These are phyloP conservation scores for Bactericera cockerelli DNA, from an alignment of 1,140 invertebrate genomes.

Conservation along the genomic window DNA sequence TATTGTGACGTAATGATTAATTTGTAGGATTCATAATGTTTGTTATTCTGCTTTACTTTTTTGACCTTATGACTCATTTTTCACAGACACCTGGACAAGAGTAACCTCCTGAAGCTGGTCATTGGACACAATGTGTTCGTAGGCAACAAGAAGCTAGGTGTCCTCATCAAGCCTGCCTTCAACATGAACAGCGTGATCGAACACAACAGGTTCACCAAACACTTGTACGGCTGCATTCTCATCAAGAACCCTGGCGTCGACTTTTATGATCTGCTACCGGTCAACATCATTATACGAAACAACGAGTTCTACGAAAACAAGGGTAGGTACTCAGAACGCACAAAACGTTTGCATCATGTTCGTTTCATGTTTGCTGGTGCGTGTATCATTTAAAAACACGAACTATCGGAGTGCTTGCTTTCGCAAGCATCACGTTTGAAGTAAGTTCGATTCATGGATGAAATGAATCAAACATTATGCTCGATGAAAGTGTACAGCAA, in stretches of 20 bases:
- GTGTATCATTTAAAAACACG: too few species aligned
- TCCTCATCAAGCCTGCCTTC: conserved; percentile 68
- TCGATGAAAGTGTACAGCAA: too few species aligned
- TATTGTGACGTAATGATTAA: too few species aligned
- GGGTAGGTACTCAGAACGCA: conserved; percentile 32
- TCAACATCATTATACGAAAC: conserved; percentile 59
- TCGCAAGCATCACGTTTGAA: too few species aligned
- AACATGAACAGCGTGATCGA: conserved; percentile 66
- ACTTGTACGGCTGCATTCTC: conserved; percentile 65
- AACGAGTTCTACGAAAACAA: conserved; percentile 79
- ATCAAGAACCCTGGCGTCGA: conserved; percentile 70
- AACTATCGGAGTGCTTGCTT: too few species aligned
- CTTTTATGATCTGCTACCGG: conserved; percentile 49
- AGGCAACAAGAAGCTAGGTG: conserved; percentile 53
- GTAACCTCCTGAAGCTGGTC: conserved; percentile 39
- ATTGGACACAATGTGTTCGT: conserved; percentile 75
- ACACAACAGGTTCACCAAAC: conserved; percentile 72
- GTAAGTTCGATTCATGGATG: too few species aligned
- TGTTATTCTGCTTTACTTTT: too few species aligned
- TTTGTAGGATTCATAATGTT: too few species aligned
- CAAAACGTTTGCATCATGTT: too few species aligned
- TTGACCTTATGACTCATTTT: too few species aligned
- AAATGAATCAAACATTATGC: too few species aligned
- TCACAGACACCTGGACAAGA: neutral
- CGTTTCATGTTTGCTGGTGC: too few species aligned